Percentiles rank a stretch among this genome's conserved stretches.
Conservation (phyloP, 2,113 vertebrate genomes). For the Ellobius talpinus region DNA sequence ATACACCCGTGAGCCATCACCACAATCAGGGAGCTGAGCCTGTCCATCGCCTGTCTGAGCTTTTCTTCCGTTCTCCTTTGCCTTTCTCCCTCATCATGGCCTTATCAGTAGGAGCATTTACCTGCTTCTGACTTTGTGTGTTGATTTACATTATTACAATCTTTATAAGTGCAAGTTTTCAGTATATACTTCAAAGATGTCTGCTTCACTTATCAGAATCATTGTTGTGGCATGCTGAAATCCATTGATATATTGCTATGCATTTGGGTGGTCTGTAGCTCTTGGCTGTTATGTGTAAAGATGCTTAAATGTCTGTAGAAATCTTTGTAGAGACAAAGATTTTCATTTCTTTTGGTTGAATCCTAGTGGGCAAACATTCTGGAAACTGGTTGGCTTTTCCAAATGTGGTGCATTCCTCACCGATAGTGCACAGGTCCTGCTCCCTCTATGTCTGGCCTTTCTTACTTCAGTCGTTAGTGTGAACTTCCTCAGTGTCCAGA, state of each 20-base stretch:
- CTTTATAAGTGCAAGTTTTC: not conserved
- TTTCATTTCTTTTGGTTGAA: slow-evolving; percentile 26
- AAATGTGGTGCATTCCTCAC: not conserved
- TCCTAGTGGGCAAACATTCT: not conserved
- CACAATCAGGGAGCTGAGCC: not conserved
- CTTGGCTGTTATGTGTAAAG: not conserved
- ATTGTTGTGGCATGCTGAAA: not conserved
- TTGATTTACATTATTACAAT: not conserved
- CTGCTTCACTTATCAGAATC: not conserved
- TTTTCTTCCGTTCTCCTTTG: not conserved
- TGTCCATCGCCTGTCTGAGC: rapidly evolving
- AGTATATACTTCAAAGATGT: too few relatives aligned
- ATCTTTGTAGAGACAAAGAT: not conserved
- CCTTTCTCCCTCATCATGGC: rapidly evolving
- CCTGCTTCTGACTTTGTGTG: not conserved
- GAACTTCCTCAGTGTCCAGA: not conserved
- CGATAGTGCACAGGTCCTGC: not conserved
- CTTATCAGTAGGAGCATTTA: not conserved
- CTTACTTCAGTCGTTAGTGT: not conserved
- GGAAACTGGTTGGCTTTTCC: not conserved
- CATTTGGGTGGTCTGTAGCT: not conserved
- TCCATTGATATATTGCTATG: not conserved
- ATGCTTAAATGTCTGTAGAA: not conserved
- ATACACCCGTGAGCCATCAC: not conserved
- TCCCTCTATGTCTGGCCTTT: not conserved